Conservation (phyloP, 1,140 invertebrate genomes). For the Drosophila eugracilis region DNA sequence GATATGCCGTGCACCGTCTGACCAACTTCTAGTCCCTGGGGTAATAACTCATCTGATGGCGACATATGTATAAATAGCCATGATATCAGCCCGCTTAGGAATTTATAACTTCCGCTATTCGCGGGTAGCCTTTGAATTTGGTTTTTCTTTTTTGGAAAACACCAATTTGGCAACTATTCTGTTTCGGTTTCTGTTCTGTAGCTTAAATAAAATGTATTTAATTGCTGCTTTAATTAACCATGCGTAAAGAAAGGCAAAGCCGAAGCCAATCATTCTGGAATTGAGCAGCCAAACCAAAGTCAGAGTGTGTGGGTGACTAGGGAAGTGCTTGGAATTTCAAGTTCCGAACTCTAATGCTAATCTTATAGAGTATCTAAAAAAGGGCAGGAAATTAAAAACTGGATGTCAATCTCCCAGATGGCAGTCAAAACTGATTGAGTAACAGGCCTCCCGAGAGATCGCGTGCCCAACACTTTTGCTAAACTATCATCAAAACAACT, state of each 20-base stretch:
- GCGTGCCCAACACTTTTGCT: too few species aligned
- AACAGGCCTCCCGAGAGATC: too few species aligned
- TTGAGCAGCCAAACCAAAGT: conserved; percentile 37
- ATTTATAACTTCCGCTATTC: conserved; percentile 74
- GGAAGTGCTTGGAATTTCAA: conserved; percentile 28
- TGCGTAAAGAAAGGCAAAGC: conserved; percentile 51
- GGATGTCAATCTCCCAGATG: conserved; percentile 28
- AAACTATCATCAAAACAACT: conserved; percentile 34
- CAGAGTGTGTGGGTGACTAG: conserved; percentile 16
- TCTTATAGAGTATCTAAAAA: conserved; percentile 44
- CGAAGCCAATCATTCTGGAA: conserved; percentile 53
- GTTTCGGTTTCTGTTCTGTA: conserved; percentile 30
- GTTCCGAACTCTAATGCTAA: conserved; percentile 6
- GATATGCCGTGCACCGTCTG: conserved; percentile 57
- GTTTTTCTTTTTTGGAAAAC: conserved; percentile 47
- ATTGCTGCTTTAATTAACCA: conserved; percentile 75
- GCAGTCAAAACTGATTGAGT: conserved; percentile 54
- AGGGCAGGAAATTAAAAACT: conserved; percentile 40
- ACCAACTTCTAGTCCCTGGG: conserved; percentile 48
- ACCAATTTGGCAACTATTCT: conserved; percentile 62
- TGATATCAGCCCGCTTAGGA: conserved; percentile 67
- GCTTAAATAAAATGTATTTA: conserved; percentile 63
- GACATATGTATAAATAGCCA: conserved; percentile 59
- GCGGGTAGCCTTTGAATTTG: conserved; percentile 24
- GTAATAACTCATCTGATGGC: conserved; percentile 55